Conservation (phyloP, 2,888 invertebrate genomes). For the Standfussiana lucernea region DNA sequence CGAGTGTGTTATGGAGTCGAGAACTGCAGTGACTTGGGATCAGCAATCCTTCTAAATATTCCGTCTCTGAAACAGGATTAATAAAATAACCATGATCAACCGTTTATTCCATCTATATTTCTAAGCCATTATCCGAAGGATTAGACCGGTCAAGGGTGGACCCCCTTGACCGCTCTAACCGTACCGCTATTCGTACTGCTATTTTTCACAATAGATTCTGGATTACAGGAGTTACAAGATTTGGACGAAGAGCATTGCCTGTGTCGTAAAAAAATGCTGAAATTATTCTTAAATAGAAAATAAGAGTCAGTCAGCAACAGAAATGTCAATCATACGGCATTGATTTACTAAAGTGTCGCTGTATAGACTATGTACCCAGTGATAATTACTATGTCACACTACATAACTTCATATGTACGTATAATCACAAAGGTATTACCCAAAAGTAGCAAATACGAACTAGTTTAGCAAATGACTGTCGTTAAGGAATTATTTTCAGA, state of each 20-base stretch:
- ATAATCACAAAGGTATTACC: slow-evolving; percentile 7
- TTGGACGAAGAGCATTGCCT: too few species aligned
- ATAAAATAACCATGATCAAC: not conserved
- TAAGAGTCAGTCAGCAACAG: not conserved
- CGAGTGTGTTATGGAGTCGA: not conserved
- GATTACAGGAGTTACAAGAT: not conserved
- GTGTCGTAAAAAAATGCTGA: not conserved
- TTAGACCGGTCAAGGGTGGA: not conserved
- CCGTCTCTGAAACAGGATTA: not conserved
- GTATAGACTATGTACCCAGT: slow-evolving; percentile 21
- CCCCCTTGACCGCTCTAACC: too few species aligned
- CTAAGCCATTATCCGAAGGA: too few species aligned
- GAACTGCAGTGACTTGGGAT: not conserved
- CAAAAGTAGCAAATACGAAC: slow-evolving; percentile 7
- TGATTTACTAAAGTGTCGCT: slow-evolving; percentile 12
- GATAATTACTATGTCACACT: slow-evolving; percentile 39
- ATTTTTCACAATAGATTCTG: not conserved
- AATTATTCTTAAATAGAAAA: not conserved
- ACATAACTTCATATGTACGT: not conserved
- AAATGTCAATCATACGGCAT: not conserved
- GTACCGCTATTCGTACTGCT: too few species aligned
- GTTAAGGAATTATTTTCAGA: not conserved
- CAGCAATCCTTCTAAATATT: not conserved
- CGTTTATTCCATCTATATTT: not conserved
- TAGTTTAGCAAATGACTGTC: not conserved